Conservation (phyloP, 2,113 vertebrate genomes). For the Glaucidium brasilianum region DNA sequence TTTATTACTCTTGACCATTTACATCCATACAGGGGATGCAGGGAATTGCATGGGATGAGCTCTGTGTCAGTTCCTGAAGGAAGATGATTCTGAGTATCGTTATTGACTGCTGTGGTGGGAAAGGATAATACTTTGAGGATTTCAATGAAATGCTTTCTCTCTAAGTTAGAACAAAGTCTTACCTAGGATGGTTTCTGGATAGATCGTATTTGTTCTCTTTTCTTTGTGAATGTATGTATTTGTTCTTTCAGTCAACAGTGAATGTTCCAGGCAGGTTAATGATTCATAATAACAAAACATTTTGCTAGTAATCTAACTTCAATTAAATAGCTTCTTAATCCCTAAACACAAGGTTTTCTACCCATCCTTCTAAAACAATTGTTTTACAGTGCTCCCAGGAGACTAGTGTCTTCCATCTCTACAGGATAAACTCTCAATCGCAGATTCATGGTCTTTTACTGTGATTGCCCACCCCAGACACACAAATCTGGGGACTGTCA, state of each 20-base stretch:
- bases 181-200: background rate
- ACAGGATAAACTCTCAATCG: background rate
- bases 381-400: background rate
- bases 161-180: background rate
- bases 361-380: background rate
- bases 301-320: background rate
- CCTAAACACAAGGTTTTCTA: background rate
- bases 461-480: background rate
- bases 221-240: background rate
- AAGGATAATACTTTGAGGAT: background rate
- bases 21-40: background rate
- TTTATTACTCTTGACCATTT: background rate
- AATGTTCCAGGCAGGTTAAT: background rate
- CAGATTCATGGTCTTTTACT: background rate
- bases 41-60: background rate
- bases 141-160: background rate
- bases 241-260: background rate
- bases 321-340: background rate
- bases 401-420: background rate
- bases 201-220: background rate
- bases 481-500: constrained; percentile 29
- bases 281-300: background rate
- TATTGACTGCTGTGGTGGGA: background rate
- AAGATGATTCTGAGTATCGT: background rate
- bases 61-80: background rate